phyloP scores from a whole-genome alignment of 1,140 invertebrate species.

The Papilio dardanus region DNA sequence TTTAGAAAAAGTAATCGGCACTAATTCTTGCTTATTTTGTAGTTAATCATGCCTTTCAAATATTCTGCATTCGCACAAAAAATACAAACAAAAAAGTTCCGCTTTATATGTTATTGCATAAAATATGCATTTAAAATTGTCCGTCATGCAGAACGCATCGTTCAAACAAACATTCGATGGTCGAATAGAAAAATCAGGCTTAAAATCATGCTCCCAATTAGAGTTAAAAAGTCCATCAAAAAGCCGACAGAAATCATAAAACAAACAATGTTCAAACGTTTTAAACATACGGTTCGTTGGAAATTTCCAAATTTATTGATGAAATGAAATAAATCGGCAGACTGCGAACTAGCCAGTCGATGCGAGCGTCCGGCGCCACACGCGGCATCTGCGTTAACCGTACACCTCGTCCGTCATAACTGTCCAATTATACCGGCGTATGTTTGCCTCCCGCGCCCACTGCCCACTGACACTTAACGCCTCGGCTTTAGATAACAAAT shows the following conservation, averaged over 20 bases:
- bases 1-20: background rate
- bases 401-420: slow-evolving; percentile 33
- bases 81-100: background rate
- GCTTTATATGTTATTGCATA: background rate
- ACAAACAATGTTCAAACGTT: slow-evolving; percentile 30
- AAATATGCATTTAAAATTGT: slow-evolving; percentile 1
- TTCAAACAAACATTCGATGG: slow-evolving; percentile 13
- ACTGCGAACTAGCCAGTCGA: background rate
- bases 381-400: slow-evolving; percentile 17
- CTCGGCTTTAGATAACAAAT: slow-evolving; percentile 33
- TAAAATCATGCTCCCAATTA: slow-evolving; percentile 32
- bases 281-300: background rate
- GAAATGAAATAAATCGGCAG: slow-evolving; percentile 31
- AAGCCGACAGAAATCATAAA: slow-evolving; percentile 27
- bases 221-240: slow-evolving; percentile 29
- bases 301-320: slow-evolving; percentile 25
- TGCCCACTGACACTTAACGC: slow-evolving; percentile 23
- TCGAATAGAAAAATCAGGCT: slow-evolving; percentile 11
- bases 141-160: background rate
- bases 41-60: background rate
- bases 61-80: background rate
- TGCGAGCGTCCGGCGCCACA: background rate
- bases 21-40: background rate
- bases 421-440: slow-evolving; percentile 8
- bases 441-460: background rate